phyloP scores from a whole-genome alignment of 2,888 invertebrate genomes.

The Tenthredo mesomela region DNA sequence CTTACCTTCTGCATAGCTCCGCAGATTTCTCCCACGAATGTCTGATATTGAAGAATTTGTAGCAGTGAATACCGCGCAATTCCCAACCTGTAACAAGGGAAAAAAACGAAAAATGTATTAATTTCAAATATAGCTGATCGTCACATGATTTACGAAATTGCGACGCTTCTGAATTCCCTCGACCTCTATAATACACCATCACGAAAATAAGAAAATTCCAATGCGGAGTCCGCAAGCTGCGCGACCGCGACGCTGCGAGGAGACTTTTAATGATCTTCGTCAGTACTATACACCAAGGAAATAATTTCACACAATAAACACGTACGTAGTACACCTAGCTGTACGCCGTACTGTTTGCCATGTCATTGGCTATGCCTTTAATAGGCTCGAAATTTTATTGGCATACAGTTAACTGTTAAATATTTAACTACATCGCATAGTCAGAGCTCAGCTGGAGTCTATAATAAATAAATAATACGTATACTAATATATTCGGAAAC shows the following conservation, averaged over 20 bases:
- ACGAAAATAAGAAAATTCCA: constrained; percentile 59
- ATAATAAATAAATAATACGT: neutral
- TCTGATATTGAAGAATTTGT: constrained; percentile 96
- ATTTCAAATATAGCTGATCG: constrained; percentile 37
- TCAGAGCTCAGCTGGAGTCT: neutral
- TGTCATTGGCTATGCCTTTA: neutral
- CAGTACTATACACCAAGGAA: neutral
- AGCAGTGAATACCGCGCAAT: constrained; percentile 93
- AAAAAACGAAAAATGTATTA: constrained; percentile 59
- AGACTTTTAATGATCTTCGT: constrained; percentile 38
- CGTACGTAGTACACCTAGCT: neutral
- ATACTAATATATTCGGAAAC: neutral
- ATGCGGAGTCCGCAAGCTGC: constrained; percentile 43
- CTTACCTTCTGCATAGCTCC: constrained; percentile 95
- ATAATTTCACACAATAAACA: constrained; percentile 39
- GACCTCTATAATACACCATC: constrained; percentile 48
- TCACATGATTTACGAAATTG: neutral
- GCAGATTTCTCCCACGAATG: constrained; percentile 98
- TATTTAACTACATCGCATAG: neutral
- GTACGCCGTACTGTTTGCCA: constrained; percentile 33
- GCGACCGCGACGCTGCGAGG: constrained; percentile 8
- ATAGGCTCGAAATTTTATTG: constrained; percentile 33
- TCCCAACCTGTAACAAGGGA: constrained; percentile 91
- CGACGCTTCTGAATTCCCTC: neutral
- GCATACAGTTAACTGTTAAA: constrained; percentile 35